phyloP scores from a whole-genome alignment of 1,140 invertebrate species.

The Cydia pomonella region DNA sequence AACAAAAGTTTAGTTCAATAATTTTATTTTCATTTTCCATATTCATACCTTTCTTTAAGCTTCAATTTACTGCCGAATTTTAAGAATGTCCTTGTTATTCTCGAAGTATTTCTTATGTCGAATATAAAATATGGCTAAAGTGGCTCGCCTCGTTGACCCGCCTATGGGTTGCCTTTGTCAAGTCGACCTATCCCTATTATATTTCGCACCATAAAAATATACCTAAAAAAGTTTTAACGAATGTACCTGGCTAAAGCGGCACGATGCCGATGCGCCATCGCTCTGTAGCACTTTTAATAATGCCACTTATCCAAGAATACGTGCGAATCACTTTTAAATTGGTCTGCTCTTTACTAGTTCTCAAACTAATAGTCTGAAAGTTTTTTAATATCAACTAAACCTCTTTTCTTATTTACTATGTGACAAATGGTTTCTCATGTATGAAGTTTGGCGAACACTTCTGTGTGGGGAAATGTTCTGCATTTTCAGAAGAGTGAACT shows the following conservation, averaged over 20 bases:
- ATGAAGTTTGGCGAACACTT: not conserved
- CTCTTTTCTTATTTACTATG: slow-evolving; percentile 19
- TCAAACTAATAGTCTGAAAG: slow-evolving; percentile 12
- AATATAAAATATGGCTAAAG: too few relatives aligned
- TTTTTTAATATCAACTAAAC: slow-evolving; percentile 27
- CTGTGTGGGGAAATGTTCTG: too few relatives aligned
- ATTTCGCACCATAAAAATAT: not conserved
- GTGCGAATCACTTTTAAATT: slow-evolving; percentile 12
- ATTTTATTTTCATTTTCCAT: too few relatives aligned
- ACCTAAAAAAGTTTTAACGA: not conserved
- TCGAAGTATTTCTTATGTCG: too few relatives aligned
- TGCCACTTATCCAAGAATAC: slow-evolving; percentile 2
- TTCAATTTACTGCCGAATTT: too few relatives aligned
- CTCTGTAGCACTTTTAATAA: slow-evolving; percentile 17
- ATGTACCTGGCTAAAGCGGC: not conserved
- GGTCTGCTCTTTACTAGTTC: slow-evolving; percentile 11
- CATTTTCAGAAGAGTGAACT: too few relatives aligned
- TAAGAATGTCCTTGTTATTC: too few relatives aligned
- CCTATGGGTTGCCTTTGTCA: not conserved
- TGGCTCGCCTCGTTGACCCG: not conserved
- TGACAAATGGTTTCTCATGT: slow-evolving; percentile 23
- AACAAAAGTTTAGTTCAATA: too few relatives aligned
- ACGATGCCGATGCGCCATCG: not conserved
- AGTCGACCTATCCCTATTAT: not conserved
- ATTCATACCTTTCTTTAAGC: too few relatives aligned